These are phyloP conservation scores for Drosophila kepulauana DNA, from an alignment of 1,140 invertebrate species.

Conservation along the genomic window DNA sequence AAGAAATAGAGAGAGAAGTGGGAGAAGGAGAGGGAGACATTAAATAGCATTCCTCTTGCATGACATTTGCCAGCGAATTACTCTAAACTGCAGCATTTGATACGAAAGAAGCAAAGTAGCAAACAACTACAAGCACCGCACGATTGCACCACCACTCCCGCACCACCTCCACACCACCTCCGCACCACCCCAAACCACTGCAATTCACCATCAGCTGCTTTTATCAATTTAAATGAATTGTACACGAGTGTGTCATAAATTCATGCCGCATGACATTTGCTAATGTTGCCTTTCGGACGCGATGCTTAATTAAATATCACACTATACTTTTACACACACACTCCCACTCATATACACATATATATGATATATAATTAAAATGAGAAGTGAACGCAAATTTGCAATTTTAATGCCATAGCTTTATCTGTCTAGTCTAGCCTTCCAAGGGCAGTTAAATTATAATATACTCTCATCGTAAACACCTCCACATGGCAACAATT, in stretches of 20 bases:
- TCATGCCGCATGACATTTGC: constrained; percentile 71
- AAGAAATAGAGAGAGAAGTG: constrained; percentile 19
- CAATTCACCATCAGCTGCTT: constrained; percentile 30
- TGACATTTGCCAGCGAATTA: constrained; percentile 78
- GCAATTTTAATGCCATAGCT: constrained; percentile 58
- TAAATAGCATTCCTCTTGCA: constrained; percentile 77
- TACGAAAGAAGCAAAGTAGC: constrained; percentile 56
- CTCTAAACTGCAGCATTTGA: constrained; percentile 79
- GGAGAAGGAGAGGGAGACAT: constrained; percentile 46
- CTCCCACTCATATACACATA: constrained; percentile 20
- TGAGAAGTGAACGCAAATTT: constrained; percentile 54
- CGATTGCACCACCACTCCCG: neutral
- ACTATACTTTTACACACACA: constrained; percentile 32
- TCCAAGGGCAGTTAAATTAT: neutral
- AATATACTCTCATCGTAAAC: constrained; percentile 1
- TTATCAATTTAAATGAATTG: constrained; percentile 84
- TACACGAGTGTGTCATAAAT: constrained; percentile 81
- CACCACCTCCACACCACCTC: neutral
- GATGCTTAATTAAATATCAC: constrained; percentile 73
- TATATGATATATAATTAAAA: constrained; percentile 70
- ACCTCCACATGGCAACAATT: constrained; percentile 7
- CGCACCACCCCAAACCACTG: neutral
- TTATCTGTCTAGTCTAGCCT: constrained; percentile 14
- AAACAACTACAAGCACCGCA: constrained; percentile 34
- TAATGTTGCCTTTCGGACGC: constrained; percentile 57